Conservation (phyloP, 2,797 vertebrate species). For the Anguilla marmorata region DNA sequence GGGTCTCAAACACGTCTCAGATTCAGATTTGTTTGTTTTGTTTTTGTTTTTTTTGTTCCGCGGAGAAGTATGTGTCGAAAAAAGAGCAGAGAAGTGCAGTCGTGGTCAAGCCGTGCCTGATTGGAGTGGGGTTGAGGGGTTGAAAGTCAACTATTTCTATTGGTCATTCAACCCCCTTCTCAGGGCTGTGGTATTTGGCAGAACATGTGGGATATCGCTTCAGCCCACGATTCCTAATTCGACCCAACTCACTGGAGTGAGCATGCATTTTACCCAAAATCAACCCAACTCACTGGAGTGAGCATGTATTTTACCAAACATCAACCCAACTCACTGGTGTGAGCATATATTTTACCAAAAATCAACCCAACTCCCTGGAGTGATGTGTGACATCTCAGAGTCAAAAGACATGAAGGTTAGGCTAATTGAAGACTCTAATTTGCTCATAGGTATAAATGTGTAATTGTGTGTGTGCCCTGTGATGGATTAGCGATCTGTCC, state of each 20-base stretch:
- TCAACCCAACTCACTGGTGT: too few relatives aligned
- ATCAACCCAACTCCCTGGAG: too few relatives aligned
- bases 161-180: slow-evolving; percentile 14
- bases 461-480: too few relatives aligned
- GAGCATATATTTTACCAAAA: too few relatives aligned
- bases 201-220: slow-evolving; percentile 7
- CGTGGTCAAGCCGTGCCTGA: not conserved
- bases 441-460: too few relatives aligned
- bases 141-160: not conserved
- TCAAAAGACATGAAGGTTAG: too few relatives aligned
- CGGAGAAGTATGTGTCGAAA: not conserved
- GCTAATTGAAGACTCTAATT: too few relatives aligned
- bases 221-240: not conserved
- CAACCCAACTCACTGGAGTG: not conserved
- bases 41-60: slow-evolving; percentile 13
- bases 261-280: not conserved
- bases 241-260: not conserved
- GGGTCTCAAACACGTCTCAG: slow-evolving; percentile 1
- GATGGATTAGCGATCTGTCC: too few relatives aligned
- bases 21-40: slow-evolving; percentile 7
- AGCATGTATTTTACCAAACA: too few relatives aligned
- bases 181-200: slow-evolving; percentile 18
- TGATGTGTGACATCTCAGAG: too few relatives aligned
- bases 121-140: not conserved
- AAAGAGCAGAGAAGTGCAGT: not conserved